These are phyloP conservation scores for Onthophagus sagittarius DNA, from an alignment of 2,888 invertebrate genomes.

Conservation along the genomic window DNA sequence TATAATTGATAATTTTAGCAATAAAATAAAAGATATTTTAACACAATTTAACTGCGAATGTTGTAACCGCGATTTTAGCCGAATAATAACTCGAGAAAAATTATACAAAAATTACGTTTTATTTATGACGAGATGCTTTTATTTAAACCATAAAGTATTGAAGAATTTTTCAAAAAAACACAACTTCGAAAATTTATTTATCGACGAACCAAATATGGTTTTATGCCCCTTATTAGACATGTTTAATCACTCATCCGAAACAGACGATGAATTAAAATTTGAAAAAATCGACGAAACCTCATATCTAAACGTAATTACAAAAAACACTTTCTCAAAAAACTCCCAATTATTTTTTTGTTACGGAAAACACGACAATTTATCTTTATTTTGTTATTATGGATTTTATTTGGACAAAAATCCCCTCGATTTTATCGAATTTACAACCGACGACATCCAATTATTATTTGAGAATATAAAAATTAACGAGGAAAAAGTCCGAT, in stretches of 20 bases:
- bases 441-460: slow-evolving; percentile 41
- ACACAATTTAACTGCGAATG: slow-evolving; percentile 45
- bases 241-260: slow-evolving; percentile 75
- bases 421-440: slow-evolving; percentile 63
- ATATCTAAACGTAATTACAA: slow-evolving; percentile 55
- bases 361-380: slow-evolving; percentile 75
- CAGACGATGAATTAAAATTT: slow-evolving; percentile 52
- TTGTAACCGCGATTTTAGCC: slow-evolving; percentile 46
- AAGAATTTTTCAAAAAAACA: slow-evolving; percentile 42
- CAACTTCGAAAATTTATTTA: slow-evolving; percentile 44
- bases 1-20: slow-evolving; percentile 39
- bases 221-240: slow-evolving; percentile 86
- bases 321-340: slow-evolving; percentile 55
- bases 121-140: slow-evolving; percentile 83
- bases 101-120: slow-evolving; percentile 81
- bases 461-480: slow-evolving; percentile 43
- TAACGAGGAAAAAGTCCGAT: slow-evolving; percentile 51
- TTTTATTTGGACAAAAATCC: slow-evolving; percentile 69
- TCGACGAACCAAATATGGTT: slow-evolving; percentile 64
- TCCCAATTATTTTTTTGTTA: slow-evolving; percentile 86
- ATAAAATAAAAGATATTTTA: slow-evolving; percentile 47
- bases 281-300: slow-evolving; percentile 35
- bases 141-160: slow-evolving; percentile 57
- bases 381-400: slow-evolving; percentile 83
- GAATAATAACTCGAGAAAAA: slow-evolving; percentile 53